Evolutionary conservation across 2,888 invertebrate genomes (phyloP), one percentile per base, ranked within the genome.

Genomic region (Icerya purchasi): DNA sequence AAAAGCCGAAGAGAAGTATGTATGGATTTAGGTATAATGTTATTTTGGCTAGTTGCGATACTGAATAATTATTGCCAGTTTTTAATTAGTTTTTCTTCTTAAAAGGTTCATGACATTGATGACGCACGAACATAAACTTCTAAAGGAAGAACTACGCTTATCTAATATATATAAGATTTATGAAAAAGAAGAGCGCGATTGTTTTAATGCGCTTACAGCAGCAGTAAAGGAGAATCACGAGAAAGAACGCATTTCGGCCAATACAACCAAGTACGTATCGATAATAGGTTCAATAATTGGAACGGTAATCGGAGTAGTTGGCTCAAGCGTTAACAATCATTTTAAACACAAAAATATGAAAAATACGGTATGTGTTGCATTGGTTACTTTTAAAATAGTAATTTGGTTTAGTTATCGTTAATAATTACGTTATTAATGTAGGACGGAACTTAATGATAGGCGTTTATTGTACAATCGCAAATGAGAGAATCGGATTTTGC

Each of bases 231-330:
- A 85, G 64, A 85, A 85, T 20, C 88, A 90, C 68, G 89, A 90
- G 70, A 77, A 84, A 60, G 89, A 90, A 70, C 72, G 88, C 50
- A 81, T 84, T 0, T 83, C 87, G 67, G 79, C 84, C 2, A 87
- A 89, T 69, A 76, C 84, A 60, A 86, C 87, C 61, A 89, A 89
- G 71, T 89, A 89, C 70, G 86, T 86, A 81, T 83, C 83, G 63
- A 77, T 86, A 59, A 80, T 83, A 52, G 83, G 82, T 3, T 83
- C 84, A 3, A 74, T 84, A 64, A 72, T 81, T 69, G 84, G 84
- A 55, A 78, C 78, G 21, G 71, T 75, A 0, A 71, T 79, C 2
- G 84, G 84, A 14, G 79, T 83, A 63, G 71, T 78, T 1, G 84
- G 82, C 19, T 79, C 81, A 0, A 78, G 80, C 0, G 72, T 82